A percentile compares a stretch with the other conserved stretches of the same genome.
phyloP scores from a whole-genome alignment of 1,140 invertebrate genomes.

The Brachionus sp. region DNA sequence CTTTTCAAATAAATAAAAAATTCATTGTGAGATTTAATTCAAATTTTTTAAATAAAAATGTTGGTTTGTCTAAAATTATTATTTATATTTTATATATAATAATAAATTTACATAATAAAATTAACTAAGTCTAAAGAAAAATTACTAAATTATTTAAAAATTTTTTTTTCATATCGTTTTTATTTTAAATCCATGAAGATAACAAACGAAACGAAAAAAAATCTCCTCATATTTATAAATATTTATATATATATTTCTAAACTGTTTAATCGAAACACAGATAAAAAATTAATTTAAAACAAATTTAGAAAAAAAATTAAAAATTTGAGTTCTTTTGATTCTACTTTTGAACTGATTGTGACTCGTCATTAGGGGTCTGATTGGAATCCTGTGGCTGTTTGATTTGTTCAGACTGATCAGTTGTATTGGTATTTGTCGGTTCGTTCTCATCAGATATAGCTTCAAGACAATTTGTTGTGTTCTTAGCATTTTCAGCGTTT shows the following conservation, averaged over 20 bases:
- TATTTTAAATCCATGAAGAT: slow-evolving; percentile 4
- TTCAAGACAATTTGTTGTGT: neutral
- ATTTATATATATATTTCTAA: slow-evolving; percentile 13
- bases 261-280: neutral
- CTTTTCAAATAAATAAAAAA: too few species aligned
- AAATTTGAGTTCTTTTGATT: neutral
- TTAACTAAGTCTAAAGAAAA: neutral
- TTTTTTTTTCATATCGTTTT: neutral
- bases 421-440: neutral
- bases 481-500: neutral
- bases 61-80: neutral
- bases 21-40: too few species aligned
- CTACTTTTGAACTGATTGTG: neutral
- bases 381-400: neutral
- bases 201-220: slow-evolving; percentile 9
- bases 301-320: neutral
- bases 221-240: neutral
- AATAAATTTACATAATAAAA: neutral
- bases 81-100: neutral
- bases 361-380: neutral
- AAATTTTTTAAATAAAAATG: neutral
- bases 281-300: slow-evolving; percentile 20
- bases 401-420: neutral
- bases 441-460: neutral
- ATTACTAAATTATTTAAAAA: neutral